phyloP scores from a whole-genome alignment of 2,113 vertebrate species.

The Carollia perspicillata region DNA sequence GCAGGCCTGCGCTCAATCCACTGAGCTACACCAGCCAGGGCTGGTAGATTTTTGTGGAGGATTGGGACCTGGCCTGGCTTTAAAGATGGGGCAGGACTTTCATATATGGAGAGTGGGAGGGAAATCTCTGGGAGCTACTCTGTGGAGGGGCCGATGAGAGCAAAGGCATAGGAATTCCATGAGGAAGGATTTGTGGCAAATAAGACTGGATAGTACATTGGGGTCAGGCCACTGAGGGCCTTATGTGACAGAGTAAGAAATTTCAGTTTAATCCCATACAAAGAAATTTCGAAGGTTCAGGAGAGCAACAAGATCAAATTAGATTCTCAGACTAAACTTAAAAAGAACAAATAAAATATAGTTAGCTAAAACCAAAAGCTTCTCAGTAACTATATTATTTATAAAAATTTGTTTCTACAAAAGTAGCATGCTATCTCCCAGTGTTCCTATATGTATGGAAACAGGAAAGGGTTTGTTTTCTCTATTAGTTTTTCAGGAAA shows the following conservation, averaged over 20 bases:
- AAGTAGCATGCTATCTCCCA: background rate
- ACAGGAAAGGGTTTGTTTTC: background rate
- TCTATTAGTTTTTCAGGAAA: background rate
- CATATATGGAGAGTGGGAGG: background rate
- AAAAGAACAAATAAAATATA: background rate
- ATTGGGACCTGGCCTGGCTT: background rate
- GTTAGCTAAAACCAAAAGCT: background rate
- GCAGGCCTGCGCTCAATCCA: too few species aligned
- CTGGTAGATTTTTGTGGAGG: background rate
- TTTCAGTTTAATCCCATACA: background rate
- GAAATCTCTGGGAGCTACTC: background rate
- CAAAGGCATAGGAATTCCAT: background rate
- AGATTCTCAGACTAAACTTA: background rate
- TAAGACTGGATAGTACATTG: background rate
- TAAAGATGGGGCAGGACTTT: background rate
- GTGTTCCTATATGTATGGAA: background rate
- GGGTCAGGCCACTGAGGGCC: background rate
- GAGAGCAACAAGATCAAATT: background rate
- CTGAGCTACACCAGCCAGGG: too few species aligned
- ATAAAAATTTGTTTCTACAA: background rate
- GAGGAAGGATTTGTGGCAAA: background rate
- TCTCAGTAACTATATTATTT: background rate
- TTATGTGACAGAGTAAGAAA: background rate
- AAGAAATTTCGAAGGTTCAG: background rate
- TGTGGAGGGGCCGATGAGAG: background rate